Base-by-base conservation (phyloP, 2,797 vertebrate species). In the Manis javanica region DNA sequence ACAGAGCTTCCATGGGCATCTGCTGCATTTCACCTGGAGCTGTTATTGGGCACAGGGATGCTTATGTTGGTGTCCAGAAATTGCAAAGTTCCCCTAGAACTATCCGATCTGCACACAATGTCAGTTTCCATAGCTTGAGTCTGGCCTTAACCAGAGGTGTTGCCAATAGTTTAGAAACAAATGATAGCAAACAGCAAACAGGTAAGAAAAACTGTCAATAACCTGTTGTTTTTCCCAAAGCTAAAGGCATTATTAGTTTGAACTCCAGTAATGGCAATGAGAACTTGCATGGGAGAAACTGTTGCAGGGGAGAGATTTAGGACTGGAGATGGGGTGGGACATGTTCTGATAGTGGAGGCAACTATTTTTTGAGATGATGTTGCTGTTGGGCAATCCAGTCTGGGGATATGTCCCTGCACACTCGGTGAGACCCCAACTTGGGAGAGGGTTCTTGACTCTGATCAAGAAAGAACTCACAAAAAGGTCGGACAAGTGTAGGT, bases 91-190 rank as follows among this genome's bases (percentile, higher is more conserved):
- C 99, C 99, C 3, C 99, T 99, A 0, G 98, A 99, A 97, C 98
- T 98, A 96, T 99, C 99, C 97, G 99, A 95, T 90, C 98, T 98
- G 97, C 99, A 99, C 55, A 99, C 99, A 0, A 99, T 99, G 91
- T 99, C 99, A 34, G 99, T 99, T 98, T 99, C 99, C 92, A 99
- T 99, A 0, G 99, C 99, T 92, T 99, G 99, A 0, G 99, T 99
- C 98, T 99, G 99, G 34, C 99, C 99, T 99, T 99, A 99, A 13
- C 99, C 99, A 8, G 99, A 99, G 96, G 98, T 99, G 96, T 99
- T 99, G 15, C 99, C 99, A 18, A 79, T n/a, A 16, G 6, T 29
- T 87, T 0, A 82, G n/a, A 4, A 71, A 72, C 19, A 49, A 78
- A 72, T 11, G 9, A 16, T 51, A 46, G 46, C 46, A 5, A 66